Evolutionary conservation across 2,888 invertebrate genomes (phyloP).

Genomic region (Clitarchus hookeri): DNA sequence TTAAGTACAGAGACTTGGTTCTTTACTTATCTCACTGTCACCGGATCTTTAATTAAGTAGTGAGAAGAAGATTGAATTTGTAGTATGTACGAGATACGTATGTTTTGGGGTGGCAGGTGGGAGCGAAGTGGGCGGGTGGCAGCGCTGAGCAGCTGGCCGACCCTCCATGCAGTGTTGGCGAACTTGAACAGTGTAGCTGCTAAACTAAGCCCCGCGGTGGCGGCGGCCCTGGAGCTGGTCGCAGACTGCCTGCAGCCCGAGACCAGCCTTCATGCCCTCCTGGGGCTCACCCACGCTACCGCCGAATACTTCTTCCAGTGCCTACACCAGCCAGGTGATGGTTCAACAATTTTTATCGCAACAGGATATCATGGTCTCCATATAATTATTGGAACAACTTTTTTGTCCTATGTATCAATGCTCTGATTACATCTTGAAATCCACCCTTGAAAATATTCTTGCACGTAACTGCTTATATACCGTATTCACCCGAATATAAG

Average conservation of each 20-base stretch:
- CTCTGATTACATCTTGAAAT: too few relatives aligned
- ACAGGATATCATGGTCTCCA: too few relatives aligned
- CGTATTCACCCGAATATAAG: too few relatives aligned
- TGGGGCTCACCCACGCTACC: conserved; percentile 71
- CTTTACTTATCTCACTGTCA: too few relatives aligned
- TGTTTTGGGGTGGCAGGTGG: conserved; percentile 59
- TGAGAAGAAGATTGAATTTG: too few relatives aligned
- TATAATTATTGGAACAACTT: too few relatives aligned
- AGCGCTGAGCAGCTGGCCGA: conserved; percentile 45
- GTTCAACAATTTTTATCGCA: not conserved
- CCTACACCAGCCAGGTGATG: conserved; percentile 54
- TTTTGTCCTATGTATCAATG: too few relatives aligned
- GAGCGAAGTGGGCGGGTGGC: conserved; percentile 60
- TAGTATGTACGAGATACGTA: too few relatives aligned
- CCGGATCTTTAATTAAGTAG: too few relatives aligned
- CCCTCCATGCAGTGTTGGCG: conserved; percentile 56
- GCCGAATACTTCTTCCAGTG: conserved; percentile 79
- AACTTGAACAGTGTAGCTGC: conserved; percentile 57
- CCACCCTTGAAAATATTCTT: too few relatives aligned
- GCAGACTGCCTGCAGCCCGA: conserved; percentile 49
- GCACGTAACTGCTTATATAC: too few relatives aligned
- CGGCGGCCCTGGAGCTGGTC: conserved; percentile 67
- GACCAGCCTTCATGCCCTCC: conserved; percentile 66
- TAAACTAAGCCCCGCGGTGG: conserved; percentile 56
- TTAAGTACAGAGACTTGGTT: too few relatives aligned